Evolutionary conservation across 2,797 vertebrate genomes (phyloP), one percentile per base, ranked within the genome.

Genomic region (Karalla daura): DNA sequence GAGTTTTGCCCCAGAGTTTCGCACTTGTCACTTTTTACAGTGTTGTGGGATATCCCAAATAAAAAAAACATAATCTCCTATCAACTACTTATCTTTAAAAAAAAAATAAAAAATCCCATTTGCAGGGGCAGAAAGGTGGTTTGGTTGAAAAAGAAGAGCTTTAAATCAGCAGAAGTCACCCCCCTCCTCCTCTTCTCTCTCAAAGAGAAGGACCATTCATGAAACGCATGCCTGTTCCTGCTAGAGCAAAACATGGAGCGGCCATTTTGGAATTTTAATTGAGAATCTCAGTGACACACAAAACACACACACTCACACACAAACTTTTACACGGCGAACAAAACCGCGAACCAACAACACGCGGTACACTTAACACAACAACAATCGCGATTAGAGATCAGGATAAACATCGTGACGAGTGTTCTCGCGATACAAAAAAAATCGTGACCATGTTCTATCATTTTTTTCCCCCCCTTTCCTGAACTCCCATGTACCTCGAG

Each of bases 231-330:
- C 80, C 76, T 86, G 81, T 78, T 89, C 81, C 83, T 85, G 82
- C 81, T 73, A 25, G 61, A 89, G 86, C 83, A 84, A 90, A 90
- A 91, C 90, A 92, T 76, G 82, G 80, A 62, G 88, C 83, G 39
- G 90, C 90, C 90, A 91, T 91, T 90, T 93, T 91, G 90, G 86
- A 92, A 92, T 89, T 91, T 91, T 91, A 92, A 92, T 92, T 91
- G 85, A 90, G 81, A 90, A 90, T 89, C 85, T 87, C 79, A 78
- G 84, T 65, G 79, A 87, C 80, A 84, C 60, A 74, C 56, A 54
- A n/a, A n/a, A n/a, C n/a, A n/a, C n/a, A n/a, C n/a, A n/a, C n/a
- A n/a, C n/a, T n/a, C n/a, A 45, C 60, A 74, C 63, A 69, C 59
- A 70, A 77, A 87, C 50, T 84, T 84, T 53, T 25, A 15, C 73